Evolutionary conservation across 2,113 vertebrate genomes (phyloP), one percentile per base, ranked within the genome.

Genomic region (Lampris megalopsis): DNA sequence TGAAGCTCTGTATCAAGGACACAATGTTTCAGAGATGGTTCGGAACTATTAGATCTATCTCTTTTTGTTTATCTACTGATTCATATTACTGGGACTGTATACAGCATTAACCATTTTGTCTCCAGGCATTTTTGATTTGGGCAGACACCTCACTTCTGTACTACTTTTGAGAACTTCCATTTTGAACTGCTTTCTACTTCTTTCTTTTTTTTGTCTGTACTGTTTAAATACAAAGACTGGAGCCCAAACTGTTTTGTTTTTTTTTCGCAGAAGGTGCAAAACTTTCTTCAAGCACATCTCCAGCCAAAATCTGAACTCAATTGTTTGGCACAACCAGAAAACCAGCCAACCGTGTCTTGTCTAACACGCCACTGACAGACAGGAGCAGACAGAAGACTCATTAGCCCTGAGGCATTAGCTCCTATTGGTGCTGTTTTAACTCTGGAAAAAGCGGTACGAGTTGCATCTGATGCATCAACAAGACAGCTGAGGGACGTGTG

Each of bases 291-390:
- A 4, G 2, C 11, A 11, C 50, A 13, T 53, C 57, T 8, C 36
- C 10, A 37, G 24, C 57, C 37, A 40, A 42, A 61, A 41, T 42
- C 0, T 57, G 35, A 57, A 35, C 5, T 7, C 10, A 42, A 61
- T 11, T 42, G 9, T 37, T 59, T 63, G 36, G 45, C 6, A 35
- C 4, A 75, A 47, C 13, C 9, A 64, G 57, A 11, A 36, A 43
- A 8, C 11, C 3, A 24, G 40, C 60, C 48, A 54, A 42, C 80
- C 77, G 61, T 77, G 61, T 35, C 9, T 41, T 63, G 41, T 24
- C n/a, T 58, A 78, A 60, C 52, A 47, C 37, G 7, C 7, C 64
- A n/a, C 0, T 35, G 49, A 2, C 41, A 38, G 36, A 9, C 36
- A 38, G 2, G 10, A 59, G 9, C 1, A 24, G 24, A 24, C 24